Conservation (phyloP, 30 jellyfish, hydroid and myxozoan genomes). For the Aurelia aurita complex sp. Pacific region DNA sequence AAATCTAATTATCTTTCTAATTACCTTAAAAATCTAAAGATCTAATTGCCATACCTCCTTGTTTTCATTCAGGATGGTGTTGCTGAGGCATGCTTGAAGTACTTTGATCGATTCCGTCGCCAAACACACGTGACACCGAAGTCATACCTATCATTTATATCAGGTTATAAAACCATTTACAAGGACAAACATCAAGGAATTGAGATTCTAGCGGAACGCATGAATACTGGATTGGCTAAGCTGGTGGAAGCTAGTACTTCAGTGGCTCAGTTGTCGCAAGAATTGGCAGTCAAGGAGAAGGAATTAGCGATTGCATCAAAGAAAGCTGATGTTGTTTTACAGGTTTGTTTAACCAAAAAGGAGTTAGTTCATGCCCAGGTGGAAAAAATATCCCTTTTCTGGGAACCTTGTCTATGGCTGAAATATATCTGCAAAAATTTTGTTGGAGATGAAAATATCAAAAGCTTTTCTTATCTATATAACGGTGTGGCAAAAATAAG, state of each 20-base stretch:
- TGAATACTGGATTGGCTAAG: conserved; percentile 85
- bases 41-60: too few relatives aligned
- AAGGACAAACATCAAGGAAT: conserved; percentile 74
- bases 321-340: conserved; percentile 89
- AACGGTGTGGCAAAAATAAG: too few relatives aligned
- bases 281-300: conserved; percentile 85
- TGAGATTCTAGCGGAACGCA: conserved; percentile 68
- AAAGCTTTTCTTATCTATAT: too few relatives aligned
- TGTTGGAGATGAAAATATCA: too few relatives aligned
- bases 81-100: conserved; percentile 74
- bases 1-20: too few relatives aligned
- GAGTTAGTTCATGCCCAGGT: too few relatives aligned
- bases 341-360: conserved; percentile 26
- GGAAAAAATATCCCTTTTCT: too few relatives aligned
- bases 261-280: conserved; percentile 84
- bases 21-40: too few relatives aligned
- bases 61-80: conserved; percentile 60
- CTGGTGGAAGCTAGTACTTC: conserved; percentile 88
- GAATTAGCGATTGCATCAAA: conserved; percentile 86
- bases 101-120: conserved; percentile 87
- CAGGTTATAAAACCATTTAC: conserved; percentile 75
- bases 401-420: too few relatives aligned
- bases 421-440: too few relatives aligned
- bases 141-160: conserved; percentile 84
- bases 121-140: conserved; percentile 96